Evolutionary conservation across 1,140 invertebrate species (phyloP).

Genomic region (Zaprionus inermis): DNA sequence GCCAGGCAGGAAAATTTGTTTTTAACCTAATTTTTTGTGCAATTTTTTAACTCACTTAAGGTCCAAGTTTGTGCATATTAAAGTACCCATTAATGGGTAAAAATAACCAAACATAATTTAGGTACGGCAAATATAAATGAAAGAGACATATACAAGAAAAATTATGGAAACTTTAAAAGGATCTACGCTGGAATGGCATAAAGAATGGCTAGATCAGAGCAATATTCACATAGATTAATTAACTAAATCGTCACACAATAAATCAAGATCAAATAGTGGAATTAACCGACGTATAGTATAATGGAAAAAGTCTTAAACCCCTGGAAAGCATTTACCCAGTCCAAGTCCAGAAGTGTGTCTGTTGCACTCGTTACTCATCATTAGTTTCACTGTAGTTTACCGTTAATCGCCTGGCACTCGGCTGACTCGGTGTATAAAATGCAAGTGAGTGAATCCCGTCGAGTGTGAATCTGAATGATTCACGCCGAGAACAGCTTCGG

Average conservation of each 20-base stretch:
- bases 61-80: not conserved
- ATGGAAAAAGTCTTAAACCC: too few species aligned
- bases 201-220: too few species aligned
- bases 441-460: constrained; percentile 49
- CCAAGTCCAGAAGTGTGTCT: not conserved
- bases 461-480: constrained; percentile 12
- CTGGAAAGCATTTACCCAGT: not conserved
- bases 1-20: not conserved
- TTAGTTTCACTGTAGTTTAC: constrained; percentile 46
- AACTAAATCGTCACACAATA: too few species aligned
- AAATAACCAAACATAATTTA: too few species aligned
- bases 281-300: too few species aligned
- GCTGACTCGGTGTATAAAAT: constrained; percentile 58
- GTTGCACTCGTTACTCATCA: constrained; percentile 15
- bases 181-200: too few species aligned
- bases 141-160: too few species aligned
- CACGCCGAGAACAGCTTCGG: constrained; percentile 8
- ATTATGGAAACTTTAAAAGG: too few species aligned
- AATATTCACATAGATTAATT: too few species aligned
- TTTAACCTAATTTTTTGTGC: not conserved
- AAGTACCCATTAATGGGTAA: not conserved
- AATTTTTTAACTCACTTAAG: not conserved
- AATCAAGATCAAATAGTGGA: too few species aligned
- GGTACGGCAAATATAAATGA: too few species aligned
- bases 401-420: constrained; percentile 76